Percentiles rank a stretch among this genome's conserved stretches.
Conservation (phyloP, 2,113 vertebrate genomes). For the Actinemys pallida region DNA sequence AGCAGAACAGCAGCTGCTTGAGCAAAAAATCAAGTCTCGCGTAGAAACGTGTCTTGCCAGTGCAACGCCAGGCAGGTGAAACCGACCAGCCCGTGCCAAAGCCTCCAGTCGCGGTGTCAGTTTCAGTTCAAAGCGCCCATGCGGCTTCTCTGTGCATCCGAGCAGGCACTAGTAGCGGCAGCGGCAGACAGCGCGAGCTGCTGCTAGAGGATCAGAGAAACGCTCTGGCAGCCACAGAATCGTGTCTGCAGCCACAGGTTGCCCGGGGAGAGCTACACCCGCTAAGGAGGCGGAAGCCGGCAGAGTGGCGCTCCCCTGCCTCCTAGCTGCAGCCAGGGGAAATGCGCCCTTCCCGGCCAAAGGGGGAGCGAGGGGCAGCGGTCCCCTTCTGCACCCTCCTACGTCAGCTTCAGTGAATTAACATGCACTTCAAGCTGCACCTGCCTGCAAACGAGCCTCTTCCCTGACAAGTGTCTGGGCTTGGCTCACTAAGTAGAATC, state of each 20-base stretch:
- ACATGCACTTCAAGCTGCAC: too few species aligned
- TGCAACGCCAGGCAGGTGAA: neutral
- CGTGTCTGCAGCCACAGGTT: neutral
- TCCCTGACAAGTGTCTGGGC: too few species aligned
- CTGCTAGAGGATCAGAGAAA: neutral
- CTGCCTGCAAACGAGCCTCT: too few species aligned
- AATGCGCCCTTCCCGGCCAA: too few species aligned
- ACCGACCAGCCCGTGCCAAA: neutral
- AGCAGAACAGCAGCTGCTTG: too few species aligned
- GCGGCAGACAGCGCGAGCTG: neutral
- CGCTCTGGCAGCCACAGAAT: neutral
- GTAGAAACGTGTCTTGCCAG: too few species aligned
- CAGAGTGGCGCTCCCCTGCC: neutral
- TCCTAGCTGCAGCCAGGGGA: neutral
- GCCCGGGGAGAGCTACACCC: neutral
- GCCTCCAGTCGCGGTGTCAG: too few species aligned
- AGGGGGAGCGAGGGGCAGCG: neutral
- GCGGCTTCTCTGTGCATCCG: too few species aligned
- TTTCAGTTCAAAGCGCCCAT: too few species aligned
- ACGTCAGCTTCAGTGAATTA: too few species aligned
- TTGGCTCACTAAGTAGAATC: too few species aligned
- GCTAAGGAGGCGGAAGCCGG: neutral
- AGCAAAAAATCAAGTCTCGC: too few species aligned
- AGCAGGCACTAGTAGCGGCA: accelerated
- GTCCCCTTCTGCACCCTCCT: neutral